phyloP scores from a whole-genome alignment of 2,113 vertebrate species.

The Hoplias malabaricus region DNA sequence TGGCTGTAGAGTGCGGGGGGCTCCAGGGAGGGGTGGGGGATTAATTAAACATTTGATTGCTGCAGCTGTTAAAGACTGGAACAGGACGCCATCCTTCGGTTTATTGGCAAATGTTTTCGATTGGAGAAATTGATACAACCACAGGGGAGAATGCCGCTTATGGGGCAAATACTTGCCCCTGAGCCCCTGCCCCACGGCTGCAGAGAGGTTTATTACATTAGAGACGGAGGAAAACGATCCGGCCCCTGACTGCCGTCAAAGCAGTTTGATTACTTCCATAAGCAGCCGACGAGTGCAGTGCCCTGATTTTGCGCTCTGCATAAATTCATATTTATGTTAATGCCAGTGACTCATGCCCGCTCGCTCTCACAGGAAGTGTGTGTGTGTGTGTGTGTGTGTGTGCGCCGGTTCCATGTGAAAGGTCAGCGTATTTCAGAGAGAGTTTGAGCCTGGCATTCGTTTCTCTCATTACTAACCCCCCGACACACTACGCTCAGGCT shows the following conservation, averaged over 20 bases:
- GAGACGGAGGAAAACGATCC: slow-evolving; percentile 27
- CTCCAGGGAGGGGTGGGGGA: slow-evolving; percentile 5
- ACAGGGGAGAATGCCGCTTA: slow-evolving; percentile 58
- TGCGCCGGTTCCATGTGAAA: slow-evolving; percentile 27
- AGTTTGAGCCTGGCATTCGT: slow-evolving; percentile 13
- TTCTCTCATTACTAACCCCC: slow-evolving; percentile 11
- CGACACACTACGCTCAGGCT: slow-evolving; percentile 6
- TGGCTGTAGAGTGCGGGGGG: slow-evolving; percentile 21
- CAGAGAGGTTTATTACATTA: slow-evolving; percentile 13
- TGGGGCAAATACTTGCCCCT: neutral
- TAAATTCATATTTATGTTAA: slow-evolving; percentile 50
- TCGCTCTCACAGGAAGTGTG: slow-evolving; percentile 2
- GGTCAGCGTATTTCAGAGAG: slow-evolving; percentile 39
- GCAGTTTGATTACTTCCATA: slow-evolving; percentile 37
- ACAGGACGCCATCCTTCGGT: slow-evolving; percentile 23
- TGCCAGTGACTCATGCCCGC: slow-evolving; percentile 14
- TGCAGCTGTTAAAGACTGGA: slow-evolving; percentile 22
- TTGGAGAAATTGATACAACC: slow-evolving; percentile 63
- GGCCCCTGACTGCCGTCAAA: slow-evolving; percentile 6
- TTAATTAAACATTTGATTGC: slow-evolving; percentile 49
- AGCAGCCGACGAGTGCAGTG: slow-evolving; percentile 24
- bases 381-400: slow-evolving; percentile 18
- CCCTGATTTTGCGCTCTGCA: slow-evolving; percentile 39
- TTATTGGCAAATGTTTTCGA: slow-evolving; percentile 59
- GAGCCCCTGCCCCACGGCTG: neutral